phyloP scores from a whole-genome alignment of 2,888 invertebrate species.

The Apoda limacodes region DNA sequence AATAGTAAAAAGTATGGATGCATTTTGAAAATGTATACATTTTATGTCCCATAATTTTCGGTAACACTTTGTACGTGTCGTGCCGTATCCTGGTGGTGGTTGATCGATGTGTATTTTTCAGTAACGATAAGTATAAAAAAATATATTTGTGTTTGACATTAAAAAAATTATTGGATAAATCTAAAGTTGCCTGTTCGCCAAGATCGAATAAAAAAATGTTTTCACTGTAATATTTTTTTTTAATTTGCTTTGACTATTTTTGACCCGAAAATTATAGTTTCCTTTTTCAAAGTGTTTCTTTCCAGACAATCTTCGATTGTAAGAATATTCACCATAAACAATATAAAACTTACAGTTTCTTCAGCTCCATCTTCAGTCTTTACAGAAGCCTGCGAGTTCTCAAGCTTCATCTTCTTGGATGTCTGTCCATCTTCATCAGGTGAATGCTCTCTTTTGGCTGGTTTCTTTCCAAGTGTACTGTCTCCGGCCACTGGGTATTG shows the following conservation, averaged over 20 bases:
- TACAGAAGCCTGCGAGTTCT: too few relatives aligned
- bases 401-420: constrained; percentile 67
- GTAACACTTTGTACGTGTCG: too few relatives aligned
- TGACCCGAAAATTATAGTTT: background rate
- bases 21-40: too few relatives aligned
- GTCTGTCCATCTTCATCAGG: constrained; percentile 46
- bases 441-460: constrained; percentile 70
- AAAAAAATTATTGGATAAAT: too few relatives aligned
- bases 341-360: constrained; percentile 31
- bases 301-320: background rate
- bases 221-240: background rate
- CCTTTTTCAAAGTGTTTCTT: background rate
- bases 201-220: constrained; percentile 2
- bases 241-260: background rate
- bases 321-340: constrained; percentile 5
- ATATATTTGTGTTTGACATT: too few relatives aligned
- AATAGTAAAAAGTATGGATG: too few relatives aligned
- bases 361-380: constrained; percentile 49
- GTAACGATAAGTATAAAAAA: too few relatives aligned
- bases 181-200: too few relatives aligned
- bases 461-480: constrained; percentile 77
- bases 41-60: too few relatives aligned
- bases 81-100: too few relatives aligned
- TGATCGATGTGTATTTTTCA: too few relatives aligned
- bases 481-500: constrained; percentile 85